Conservation (phyloP, 2,797 vertebrate species). For the Myotis planiceps region DNA sequence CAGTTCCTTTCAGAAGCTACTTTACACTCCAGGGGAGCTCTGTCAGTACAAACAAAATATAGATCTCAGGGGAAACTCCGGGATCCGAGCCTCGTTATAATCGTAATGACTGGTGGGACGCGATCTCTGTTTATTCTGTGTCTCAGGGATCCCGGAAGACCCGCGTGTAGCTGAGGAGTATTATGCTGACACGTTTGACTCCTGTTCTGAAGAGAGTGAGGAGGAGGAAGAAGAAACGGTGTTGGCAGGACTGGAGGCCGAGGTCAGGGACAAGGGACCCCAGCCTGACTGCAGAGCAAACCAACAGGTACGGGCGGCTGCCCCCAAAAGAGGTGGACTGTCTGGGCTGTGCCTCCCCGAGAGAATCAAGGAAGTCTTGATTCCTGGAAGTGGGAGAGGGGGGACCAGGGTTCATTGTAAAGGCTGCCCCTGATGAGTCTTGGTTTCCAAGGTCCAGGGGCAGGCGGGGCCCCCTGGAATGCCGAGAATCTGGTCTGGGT, state of each 20-base stretch:
- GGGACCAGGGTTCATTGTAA: neutral
- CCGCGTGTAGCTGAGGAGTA: conserved; percentile 90
- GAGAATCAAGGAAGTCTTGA: neutral
- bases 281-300: conserved; percentile 78
- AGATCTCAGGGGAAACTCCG: neutral
- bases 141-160: conserved; percentile 92
- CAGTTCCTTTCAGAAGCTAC: neutral
- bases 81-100: neutral
- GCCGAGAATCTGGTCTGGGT: neutral
- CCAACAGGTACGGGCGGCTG: conserved; percentile 85
- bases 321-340: neutral
- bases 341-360: neutral
- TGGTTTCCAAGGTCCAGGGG: neutral
- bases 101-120: neutral
- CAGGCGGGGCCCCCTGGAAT: neutral
- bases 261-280: conserved; percentile 60
- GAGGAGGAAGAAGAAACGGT: conserved; percentile 67
- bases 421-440: neutral
- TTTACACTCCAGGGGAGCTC: neutral
- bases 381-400: neutral
- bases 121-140: neutral
- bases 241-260: conserved; percentile 50
- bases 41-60: neutral
- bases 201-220: conserved; percentile 89
- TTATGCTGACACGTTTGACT: conserved; percentile 91